Conservation (phyloP, 2,888 invertebrate species). For the Spodoptera littoralis region DNA sequence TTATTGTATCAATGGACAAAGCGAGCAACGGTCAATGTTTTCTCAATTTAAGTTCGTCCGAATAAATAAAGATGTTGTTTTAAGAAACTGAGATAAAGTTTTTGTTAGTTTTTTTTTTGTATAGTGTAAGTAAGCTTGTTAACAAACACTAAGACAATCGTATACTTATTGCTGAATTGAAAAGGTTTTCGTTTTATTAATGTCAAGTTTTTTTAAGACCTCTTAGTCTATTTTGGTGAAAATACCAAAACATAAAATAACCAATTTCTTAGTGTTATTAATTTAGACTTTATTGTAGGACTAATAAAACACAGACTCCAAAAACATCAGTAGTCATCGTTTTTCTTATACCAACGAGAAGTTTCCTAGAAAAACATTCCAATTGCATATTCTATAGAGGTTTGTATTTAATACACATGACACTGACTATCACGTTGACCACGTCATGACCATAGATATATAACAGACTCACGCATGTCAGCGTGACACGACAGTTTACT, state of each 20-base stretch:
- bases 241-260: too few species aligned
- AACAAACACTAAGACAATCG: too few species aligned
- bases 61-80: conserved; percentile 12
- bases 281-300: too few species aligned
- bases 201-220: too few species aligned
- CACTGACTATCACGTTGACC: conserved; percentile 25
- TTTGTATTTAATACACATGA: conserved; percentile 20
- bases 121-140: too few species aligned
- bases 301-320: too few species aligned
- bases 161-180: too few species aligned
- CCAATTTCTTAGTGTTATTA: too few species aligned
- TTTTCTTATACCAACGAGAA: conserved; percentile 1
- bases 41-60: conserved; percentile 43
- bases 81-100: not conserved
- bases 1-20: conserved; percentile 45
- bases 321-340: too few species aligned
- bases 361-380: conserved; percentile 13
- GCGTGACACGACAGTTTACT: conserved; percentile 59
- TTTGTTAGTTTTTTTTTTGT: not conserved
- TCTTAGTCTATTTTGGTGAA: too few species aligned
- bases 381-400: conserved; percentile 38
- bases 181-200: too few species aligned
- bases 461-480: conserved; percentile 46
- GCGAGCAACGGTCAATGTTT: conserved; percentile 39
- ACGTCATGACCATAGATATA: too few species aligned